Evolutionary conservation across 2,113 vertebrate species (phyloP), one percentile per base, ranked within the genome.

Genomic region (Salvelinus namaycush): DNA sequence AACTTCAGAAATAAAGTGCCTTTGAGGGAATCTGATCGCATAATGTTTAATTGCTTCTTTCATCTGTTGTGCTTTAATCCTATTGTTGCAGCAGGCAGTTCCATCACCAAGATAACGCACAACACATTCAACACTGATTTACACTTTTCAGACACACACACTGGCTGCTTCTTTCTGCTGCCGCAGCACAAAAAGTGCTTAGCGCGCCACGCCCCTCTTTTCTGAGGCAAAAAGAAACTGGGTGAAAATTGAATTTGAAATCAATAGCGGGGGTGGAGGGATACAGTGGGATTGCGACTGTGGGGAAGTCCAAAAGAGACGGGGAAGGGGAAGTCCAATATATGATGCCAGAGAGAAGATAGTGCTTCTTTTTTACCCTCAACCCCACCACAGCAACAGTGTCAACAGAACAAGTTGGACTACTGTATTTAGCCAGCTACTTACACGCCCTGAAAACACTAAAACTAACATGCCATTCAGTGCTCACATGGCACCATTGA

Each of bases 1-100:
- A 69, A 29, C 62, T 39, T 59, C 71, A 70, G 72, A 24, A 9
- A 62, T n/a, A 62, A 62, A 62, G n/a, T 22, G 59, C 5, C 59
- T 24, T 62, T 71, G 70, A 74, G 62, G 75, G 68, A 78, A 81
- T 77, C 66, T 68, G 51, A 83, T 84, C 68, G 71, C 82, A 79
- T 78, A 77, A 44, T 68, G 64, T 75, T 75, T 86, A 88, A 88
- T 84, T 84, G 81, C 66, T 12, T 64, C 68, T 78, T 81, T 80
- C 77, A 81, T 74, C 62, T 48, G 76, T 70, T 83, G 70, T 48
- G 67, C 80, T 73, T 76, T 83, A 84, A 86, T 76, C 78, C 81
- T 54, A 81, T 79, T 77, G 78, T 78, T 81, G 64, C 70, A 26
- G 76, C 68, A n/a, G 24, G 65, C 72, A 29, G 66, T 79, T 74